Conservation (phyloP, 2,797 vertebrate genomes). For the Sebastes variabilis region DNA sequence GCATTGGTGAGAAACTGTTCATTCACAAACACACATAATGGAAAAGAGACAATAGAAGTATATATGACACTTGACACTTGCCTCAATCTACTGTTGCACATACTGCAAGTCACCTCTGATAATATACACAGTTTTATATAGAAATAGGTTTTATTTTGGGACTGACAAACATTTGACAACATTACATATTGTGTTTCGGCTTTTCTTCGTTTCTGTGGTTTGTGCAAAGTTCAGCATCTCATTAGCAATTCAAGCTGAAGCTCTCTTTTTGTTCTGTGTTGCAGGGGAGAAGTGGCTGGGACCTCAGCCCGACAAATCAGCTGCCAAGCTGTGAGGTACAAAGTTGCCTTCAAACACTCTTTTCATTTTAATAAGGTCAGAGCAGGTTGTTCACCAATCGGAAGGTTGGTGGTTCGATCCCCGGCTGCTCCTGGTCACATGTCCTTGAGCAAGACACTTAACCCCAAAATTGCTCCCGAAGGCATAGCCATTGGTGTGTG, state of each 20-base stretch:
- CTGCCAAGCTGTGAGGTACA: slow-evolving; percentile 69
- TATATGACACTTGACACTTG: background rate
- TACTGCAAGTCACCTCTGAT: background rate
- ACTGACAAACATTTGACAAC: background rate
- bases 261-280: slow-evolving; percentile 46
- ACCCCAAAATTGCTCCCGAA: too few relatives aligned
- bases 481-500: too few relatives aligned
- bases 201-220: background rate
- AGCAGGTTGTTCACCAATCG: too few relatives aligned
- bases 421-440: too few relatives aligned
- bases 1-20: slow-evolving; percentile 86
- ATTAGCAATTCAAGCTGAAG: background rate
- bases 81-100: background rate
- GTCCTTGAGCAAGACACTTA: too few relatives aligned
- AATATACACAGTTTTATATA: background rate
- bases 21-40: background rate
- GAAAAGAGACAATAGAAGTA: background rate
- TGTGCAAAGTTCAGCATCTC: background rate
- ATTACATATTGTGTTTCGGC: background rate
- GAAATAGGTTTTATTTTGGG: background rate
- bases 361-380: background rate
- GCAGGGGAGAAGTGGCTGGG: slow-evolving; percentile 94
- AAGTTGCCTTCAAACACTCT: background rate
- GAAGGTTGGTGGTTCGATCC: too few relatives aligned
- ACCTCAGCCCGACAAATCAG: slow-evolving; percentile 78